Base-by-base conservation (phyloP, 2,888 invertebrate genomes). In the Hetaerina titia region DNA sequence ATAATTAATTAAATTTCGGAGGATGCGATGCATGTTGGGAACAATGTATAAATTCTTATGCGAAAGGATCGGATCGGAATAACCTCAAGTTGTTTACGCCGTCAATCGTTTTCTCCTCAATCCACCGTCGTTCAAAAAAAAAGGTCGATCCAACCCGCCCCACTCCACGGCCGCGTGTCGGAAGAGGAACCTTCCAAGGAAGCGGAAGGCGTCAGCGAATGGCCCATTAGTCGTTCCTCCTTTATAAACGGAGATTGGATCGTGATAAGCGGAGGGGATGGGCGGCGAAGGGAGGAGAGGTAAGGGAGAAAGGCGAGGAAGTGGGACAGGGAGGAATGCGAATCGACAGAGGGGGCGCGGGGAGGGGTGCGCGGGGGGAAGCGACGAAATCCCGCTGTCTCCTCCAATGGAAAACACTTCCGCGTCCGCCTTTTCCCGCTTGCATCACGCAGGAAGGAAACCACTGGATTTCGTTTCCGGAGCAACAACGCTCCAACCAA, bases 161-260 rank as follows among this genome's bases (percentile, higher is more conserved):
- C 13, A 13, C 22, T 81, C 22, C 31, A 17, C 13, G 11, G 13
- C 81, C 81, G 81, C 81, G n/a, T n/a, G 25, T 25, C 22, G 81
- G n/a, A 9, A 45, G n/a, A 88, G 22, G 45, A 88, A 58, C 22
- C 58, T 58, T 22, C 57, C 89, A 57, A 56, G 89, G 89, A 81
- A 58, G 89, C 89, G 56, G 89, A 45, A 89, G 89, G 22, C 89
- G 57, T 89, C 89, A 31, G 57, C 57, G 57, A 58, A 58, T 58
- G 89, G 89, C 89, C 89, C 58, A 89, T 89, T 89, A 89, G 57
- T 89, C 89, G 57, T 89, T 22, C 1, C 89, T 17, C 89, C 57
- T 8, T 57, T 13, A 19, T n/a, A 15, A n/a, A 17, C 57, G n/a
- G 89, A 58, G 89, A 89, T 56, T 22, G 57, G 89, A 31, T 2